Percentiles rank a stretch among this genome's conserved stretches.
Conservation (phyloP, 2,888 invertebrate species). For the Aphodius sticticus region DNA sequence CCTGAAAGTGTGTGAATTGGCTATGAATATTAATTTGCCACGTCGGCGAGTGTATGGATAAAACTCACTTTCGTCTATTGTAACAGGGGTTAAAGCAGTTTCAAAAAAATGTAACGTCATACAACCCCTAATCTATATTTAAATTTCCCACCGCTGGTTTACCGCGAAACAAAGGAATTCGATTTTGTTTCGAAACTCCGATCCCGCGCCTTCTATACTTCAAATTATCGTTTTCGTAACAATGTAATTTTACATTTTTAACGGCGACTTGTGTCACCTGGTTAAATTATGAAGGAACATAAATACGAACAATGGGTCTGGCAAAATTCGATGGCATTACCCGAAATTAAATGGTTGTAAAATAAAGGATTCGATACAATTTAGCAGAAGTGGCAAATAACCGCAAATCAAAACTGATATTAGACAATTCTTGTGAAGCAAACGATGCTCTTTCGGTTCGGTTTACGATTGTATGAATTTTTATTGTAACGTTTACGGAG, state of each 20-base stretch:
- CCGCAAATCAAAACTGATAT: not conserved
- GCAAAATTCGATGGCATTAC: not conserved
- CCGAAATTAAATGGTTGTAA: not conserved
- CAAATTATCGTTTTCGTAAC: no score
- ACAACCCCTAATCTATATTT: conserved; percentile 4
- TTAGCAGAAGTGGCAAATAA: not conserved
- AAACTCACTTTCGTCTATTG: not conserved
- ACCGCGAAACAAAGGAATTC: not conserved
- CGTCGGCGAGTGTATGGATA: not conserved
- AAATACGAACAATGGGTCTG: not conserved
- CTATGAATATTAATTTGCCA: not conserved
- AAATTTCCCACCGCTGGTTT: not conserved
- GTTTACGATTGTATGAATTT: not conserved
- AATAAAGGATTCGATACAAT: not conserved
- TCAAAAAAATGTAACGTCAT: not conserved
- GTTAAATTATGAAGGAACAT: not conserved
- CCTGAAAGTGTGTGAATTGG: not conserved
- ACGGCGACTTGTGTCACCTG: not conserved
- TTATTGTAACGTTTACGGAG: not conserved
- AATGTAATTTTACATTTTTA: no score
- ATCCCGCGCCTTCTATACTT: no score
- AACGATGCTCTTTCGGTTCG: not conserved
- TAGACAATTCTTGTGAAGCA: not conserved
- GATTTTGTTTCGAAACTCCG: not conserved
- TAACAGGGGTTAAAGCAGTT: not conserved